Evolutionary conservation across 2,797 vertebrate genomes (phyloP).

Genomic region (Gymnocypris eckloni): DNA sequence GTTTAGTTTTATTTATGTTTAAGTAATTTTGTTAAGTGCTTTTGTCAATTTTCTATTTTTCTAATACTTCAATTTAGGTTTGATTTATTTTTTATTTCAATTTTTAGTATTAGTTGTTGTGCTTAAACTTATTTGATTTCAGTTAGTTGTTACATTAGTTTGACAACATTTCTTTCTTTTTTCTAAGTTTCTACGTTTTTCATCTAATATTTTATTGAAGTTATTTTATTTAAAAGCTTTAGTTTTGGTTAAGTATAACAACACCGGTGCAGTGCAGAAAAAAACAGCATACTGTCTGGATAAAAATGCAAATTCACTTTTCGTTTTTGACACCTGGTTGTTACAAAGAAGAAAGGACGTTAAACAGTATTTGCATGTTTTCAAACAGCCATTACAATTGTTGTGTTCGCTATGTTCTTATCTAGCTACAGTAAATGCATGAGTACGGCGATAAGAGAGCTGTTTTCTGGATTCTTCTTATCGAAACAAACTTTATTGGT

Average conservation of each 20-base stretch:
- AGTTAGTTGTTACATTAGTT: background rate
- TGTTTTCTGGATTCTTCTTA: background rate
- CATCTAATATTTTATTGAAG: background rate
- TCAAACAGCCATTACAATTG: background rate
- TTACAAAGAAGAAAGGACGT: background rate
- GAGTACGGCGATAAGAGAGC: background rate
- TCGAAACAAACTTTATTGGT: background rate
- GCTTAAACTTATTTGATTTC: background rate
- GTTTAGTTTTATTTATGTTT: background rate
- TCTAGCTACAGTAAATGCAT: background rate
- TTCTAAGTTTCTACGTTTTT: background rate
- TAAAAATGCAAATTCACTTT: background rate
- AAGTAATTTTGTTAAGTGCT: background rate
- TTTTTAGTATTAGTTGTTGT: background rate
- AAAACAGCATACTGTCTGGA: background rate
- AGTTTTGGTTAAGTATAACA: background rate
- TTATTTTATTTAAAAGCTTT: background rate
- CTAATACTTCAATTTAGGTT: background rate
- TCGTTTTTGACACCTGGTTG: background rate
- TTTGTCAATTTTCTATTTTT: background rate
- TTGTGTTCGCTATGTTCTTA: background rate
- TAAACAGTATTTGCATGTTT: background rate
- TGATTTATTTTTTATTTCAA: background rate
- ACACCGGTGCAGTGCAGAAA: background rate
- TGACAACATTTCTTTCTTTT: background rate